Percentiles rank a stretch among this genome's conserved stretches.
Evolutionary conservation across 2,888 invertebrate species (phyloP).

Genomic region (Archips crataeganus): DNA sequence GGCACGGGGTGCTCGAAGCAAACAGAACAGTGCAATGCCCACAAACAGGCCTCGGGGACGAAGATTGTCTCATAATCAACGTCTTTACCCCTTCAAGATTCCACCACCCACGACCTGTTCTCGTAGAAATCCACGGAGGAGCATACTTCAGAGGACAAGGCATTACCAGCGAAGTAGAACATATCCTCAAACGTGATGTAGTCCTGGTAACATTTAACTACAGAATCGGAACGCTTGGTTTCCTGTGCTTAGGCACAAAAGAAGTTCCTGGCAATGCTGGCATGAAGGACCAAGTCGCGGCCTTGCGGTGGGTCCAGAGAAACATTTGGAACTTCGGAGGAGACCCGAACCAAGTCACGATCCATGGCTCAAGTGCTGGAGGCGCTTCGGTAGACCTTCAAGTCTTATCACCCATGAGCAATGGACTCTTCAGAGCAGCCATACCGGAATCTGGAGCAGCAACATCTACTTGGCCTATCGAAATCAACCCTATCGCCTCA

Average conservation of each 20-base stretch:
- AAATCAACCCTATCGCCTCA: slow-evolving; percentile 45
- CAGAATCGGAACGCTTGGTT: slow-evolving; percentile 55
- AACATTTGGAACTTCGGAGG: slow-evolving; percentile 58
- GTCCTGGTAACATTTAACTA: slow-evolving; percentile 57
- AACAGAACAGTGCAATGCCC: slow-evolving; percentile 54
- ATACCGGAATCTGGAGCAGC: slow-evolving; percentile 56
- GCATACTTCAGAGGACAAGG: slow-evolving; percentile 14
- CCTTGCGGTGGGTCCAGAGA: slow-evolving; percentile 55
- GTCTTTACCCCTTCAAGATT: slow-evolving; percentile 53
- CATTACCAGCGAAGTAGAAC: slow-evolving; percentile 12
- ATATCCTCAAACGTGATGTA: slow-evolving; percentile 47
- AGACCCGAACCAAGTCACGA: slow-evolving; percentile 51
- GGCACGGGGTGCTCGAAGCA: slow-evolving; percentile 52
- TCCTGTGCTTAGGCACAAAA: slow-evolving; percentile 53
- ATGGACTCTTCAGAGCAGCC: slow-evolving; percentile 49
- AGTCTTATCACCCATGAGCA: slow-evolving; percentile 50
- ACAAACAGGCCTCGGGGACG: slow-evolving; percentile 54
- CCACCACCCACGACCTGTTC: slow-evolving; percentile 24
- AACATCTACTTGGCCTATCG: slow-evolving; percentile 44
- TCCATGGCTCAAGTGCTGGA: slow-evolving; percentile 57
- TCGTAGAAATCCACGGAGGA: slow-evolving; percentile 26
- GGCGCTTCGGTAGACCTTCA: slow-evolving; percentile 51
- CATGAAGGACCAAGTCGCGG: slow-evolving; percentile 55
- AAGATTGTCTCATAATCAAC: slow-evolving; percentile 58
- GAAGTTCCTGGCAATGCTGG: slow-evolving; percentile 60